Conservation (phyloP, 2,797 vertebrate species). For the Netta rufina region DNA sequence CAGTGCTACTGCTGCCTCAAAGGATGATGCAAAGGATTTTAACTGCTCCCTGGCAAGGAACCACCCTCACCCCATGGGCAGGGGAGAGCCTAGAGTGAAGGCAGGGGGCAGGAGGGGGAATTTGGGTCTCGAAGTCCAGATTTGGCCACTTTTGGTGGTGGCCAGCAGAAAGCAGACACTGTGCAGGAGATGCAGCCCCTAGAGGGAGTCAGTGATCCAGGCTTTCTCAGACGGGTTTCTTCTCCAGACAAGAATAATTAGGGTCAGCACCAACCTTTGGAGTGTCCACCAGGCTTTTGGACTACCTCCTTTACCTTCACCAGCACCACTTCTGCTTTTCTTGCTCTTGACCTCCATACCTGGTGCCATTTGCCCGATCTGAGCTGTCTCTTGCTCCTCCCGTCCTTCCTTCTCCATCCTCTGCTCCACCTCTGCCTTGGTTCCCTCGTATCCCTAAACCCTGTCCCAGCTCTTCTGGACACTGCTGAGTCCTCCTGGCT, state of each 20-base stretch:
- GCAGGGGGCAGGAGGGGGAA: background rate
- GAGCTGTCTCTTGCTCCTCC: background rate
- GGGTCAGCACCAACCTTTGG: background rate
- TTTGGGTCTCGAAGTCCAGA: background rate
- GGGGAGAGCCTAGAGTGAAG: background rate
- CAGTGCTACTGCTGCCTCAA: background rate
- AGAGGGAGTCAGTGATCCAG: background rate
- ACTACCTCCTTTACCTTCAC: background rate
- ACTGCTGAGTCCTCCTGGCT: accelerated
- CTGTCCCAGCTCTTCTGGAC: background rate
- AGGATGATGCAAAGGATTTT: background rate
- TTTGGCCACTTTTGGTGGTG: background rate
- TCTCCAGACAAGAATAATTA: background rate
- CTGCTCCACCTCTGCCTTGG: accelerated
- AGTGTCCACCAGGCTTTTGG: background rate
- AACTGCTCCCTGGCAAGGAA: background rate
- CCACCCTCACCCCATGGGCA: background rate
- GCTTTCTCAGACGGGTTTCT: background rate
- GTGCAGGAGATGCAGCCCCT: background rate
- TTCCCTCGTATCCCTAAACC: background rate
- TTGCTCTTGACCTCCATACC: background rate
- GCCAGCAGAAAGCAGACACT: accelerated
- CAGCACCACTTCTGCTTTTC: background rate
- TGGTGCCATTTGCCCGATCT: background rate
- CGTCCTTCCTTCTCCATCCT: background rate